Percentiles rank a stretch among this genome's conserved stretches.
Conservation (phyloP, 2,888 invertebrate genomes). For the Volucella inflata region DNA sequence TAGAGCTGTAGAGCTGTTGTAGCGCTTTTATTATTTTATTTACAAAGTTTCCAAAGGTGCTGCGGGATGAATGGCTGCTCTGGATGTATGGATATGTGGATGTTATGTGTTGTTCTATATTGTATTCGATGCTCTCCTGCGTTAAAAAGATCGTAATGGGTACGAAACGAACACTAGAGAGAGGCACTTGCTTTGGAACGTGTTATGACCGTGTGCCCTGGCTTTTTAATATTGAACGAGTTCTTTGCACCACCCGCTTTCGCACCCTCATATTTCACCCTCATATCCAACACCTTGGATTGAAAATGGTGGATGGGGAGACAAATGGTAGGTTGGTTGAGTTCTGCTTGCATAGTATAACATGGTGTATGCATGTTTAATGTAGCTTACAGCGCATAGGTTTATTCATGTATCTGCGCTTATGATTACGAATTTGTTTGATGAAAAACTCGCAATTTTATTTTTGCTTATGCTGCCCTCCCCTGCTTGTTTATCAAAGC, state of each 20-base stretch:
- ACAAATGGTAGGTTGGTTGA: background rate
- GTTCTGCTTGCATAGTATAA: background rate
- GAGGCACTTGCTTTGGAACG: conserved; percentile 35
- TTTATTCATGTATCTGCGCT: conserved; percentile 37
- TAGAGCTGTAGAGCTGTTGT: conserved; percentile 16
- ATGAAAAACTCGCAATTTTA: background rate
- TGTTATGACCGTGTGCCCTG: conserved; percentile 41
- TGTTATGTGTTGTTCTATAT: background rate
- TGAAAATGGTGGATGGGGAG: no score
- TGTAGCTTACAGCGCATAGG: conserved; percentile 39
- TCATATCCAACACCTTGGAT: no score
- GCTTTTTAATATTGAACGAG: conserved; percentile 68
- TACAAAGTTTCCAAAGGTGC: conserved; percentile 54
- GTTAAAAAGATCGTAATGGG: conserved; percentile 1
- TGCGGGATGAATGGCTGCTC: conserved; percentile 16
- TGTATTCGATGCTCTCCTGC: no score
- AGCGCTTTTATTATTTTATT: conserved; percentile 57
- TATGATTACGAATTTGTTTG: conserved; percentile 49
- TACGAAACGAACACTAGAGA: background rate
- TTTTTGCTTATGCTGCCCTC: no score
- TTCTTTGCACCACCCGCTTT: conserved; percentile 48
- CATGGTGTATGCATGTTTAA: conserved; percentile 48
- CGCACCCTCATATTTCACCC: background rate
- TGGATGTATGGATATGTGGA: background rate
- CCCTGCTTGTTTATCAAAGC: no score